phyloP scores from a whole-genome alignment of 2,797 vertebrate species.

The Propithecus perrieri region DNA sequence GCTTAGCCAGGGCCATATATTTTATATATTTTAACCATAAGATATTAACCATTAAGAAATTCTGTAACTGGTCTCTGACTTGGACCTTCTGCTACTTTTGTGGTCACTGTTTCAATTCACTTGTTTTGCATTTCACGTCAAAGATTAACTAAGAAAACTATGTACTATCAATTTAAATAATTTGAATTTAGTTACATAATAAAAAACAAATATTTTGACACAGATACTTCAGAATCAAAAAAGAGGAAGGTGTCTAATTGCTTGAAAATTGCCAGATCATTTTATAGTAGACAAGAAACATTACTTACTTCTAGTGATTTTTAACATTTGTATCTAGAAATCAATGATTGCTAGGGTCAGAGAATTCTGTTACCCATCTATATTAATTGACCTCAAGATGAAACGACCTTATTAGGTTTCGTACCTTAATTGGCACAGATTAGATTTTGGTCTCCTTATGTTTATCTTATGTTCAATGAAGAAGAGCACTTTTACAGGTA shows the following conservation, averaged over 20 bases:
- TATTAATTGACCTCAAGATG: background rate
- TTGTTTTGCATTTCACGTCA: slow-evolving; percentile 3
- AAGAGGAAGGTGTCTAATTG: background rate
- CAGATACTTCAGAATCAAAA: background rate
- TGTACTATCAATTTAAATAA: background rate
- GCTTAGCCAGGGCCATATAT: background rate
- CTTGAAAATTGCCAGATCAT: background rate
- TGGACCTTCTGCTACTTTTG: background rate
- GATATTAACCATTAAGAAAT: background rate
- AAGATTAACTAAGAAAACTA: slow-evolving; percentile 1
- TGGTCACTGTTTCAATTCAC: background rate
- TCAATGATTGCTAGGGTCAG: background rate
- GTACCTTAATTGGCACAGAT: background rate
- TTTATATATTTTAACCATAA: background rate
- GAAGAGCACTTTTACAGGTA: background rate
- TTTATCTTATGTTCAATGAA: background rate
- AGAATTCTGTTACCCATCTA: background rate
- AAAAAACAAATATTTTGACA: slow-evolving; percentile 37
- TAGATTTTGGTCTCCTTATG: background rate
- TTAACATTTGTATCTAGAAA: background rate
- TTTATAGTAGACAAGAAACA: background rate
- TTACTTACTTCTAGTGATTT: background rate
- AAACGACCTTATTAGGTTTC: background rate
- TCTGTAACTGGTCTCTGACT: background rate
- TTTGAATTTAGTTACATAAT: slow-evolving; percentile 16